Evolutionary conservation across 1,140 invertebrate species (phyloP).

Genomic region (Drosophila bocqueti): DNA sequence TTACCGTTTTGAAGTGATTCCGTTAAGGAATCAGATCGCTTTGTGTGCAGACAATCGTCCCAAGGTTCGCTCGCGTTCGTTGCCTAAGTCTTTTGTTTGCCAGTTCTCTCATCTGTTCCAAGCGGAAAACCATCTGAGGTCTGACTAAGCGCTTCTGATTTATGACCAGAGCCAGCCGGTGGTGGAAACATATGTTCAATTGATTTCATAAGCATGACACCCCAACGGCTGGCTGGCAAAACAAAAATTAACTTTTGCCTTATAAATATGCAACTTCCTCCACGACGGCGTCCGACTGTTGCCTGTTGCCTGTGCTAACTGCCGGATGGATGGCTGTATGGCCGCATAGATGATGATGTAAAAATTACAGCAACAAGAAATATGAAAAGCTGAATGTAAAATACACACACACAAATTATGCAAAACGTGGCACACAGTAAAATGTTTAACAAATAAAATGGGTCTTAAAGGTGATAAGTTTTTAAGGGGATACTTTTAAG

Average conservation of each 20-base stretch:
- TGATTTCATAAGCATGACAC: constrained; percentile 81
- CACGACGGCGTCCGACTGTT: constrained; percentile 50
- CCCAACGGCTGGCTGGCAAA: constrained; percentile 37
- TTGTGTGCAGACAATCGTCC: constrained; percentile 8
- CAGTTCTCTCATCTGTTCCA: constrained; percentile 68
- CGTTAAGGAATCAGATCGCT: constrained; percentile 12
- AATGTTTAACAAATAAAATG: not conserved
- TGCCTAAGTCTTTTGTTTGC: constrained; percentile 72
- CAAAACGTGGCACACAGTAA: constrained; percentile 52
- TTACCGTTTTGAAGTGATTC: constrained; percentile 15
- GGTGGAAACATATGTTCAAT: constrained; percentile 75
- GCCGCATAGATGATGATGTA: constrained; percentile 58
- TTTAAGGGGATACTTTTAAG: not conserved
- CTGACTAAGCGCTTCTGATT: constrained; percentile 80
- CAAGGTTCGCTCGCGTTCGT: constrained; percentile 50
- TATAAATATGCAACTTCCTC: constrained; percentile 83
- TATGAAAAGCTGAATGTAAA: constrained; percentile 65
- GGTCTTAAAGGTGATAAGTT: not conserved
- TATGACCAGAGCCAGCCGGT: constrained; percentile 55
- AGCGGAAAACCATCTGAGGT: constrained; percentile 29
- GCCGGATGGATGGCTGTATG: constrained; percentile 18
- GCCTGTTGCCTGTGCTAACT: constrained; percentile 17
- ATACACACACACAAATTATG: constrained; percentile 66
- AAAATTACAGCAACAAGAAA: constrained; percentile 51
- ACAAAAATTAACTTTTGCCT: constrained; percentile 57